Conservation (phyloP, 2,888 invertebrate genomes). For the Biston stratarius region DNA sequence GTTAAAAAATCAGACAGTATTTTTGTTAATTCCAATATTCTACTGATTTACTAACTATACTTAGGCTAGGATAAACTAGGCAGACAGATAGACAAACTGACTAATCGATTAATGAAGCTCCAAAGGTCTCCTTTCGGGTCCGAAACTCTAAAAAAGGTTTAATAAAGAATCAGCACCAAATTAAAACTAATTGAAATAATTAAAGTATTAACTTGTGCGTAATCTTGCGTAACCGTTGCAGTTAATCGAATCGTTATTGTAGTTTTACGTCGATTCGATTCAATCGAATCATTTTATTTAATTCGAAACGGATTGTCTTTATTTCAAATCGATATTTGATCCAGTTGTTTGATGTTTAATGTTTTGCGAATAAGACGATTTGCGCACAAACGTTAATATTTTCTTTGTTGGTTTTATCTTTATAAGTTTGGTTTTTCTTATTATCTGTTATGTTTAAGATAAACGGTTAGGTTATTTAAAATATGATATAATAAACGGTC, state of each 20-base stretch:
- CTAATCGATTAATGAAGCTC: too few relatives aligned
- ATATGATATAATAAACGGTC: too few relatives aligned
- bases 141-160: not conserved
- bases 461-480: too few relatives aligned
- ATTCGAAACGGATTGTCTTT: not conserved
- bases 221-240: constrained; percentile 19
- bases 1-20: too few relatives aligned
- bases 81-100: too few relatives aligned
- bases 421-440: too few relatives aligned
- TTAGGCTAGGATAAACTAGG: too few relatives aligned
- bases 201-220: constrained; percentile 11
- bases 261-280: constrained; percentile 9
- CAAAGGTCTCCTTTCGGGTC: not conserved
- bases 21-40: too few relatives aligned
- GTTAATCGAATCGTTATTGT: constrained; percentile 17
- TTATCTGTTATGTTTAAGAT: too few relatives aligned
- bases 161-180: not conserved
- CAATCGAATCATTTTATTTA: constrained; percentile 3
- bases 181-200: constrained; percentile 12
- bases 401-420: not conserved
- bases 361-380: not conserved
- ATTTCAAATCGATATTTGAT: not conserved
- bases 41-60: too few relatives aligned
- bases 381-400: not conserved
- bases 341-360: not conserved